These are phyloP conservation scores for Neomonachus schauinslandi DNA, from an alignment of 2,113 vertebrate species.

Conservation along the genomic window DNA sequence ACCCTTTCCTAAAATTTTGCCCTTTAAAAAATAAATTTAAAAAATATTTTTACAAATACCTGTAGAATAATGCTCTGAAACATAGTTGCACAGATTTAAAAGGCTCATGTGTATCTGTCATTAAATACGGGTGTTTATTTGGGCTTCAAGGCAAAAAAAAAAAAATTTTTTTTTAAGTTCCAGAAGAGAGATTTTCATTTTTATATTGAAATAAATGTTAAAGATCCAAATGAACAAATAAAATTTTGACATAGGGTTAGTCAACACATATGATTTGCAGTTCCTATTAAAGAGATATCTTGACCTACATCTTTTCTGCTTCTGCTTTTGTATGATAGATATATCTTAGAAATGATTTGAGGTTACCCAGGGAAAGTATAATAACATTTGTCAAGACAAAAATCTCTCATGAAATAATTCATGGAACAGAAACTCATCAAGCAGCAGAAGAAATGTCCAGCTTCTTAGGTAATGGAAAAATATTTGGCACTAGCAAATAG, in stretches of 20 bases:
- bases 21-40: too few species aligned
- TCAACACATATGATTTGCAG: conserved; percentile 59
- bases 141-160: conserved; percentile 1
- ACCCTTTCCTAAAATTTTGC: conserved; percentile 52
- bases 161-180: conserved; percentile 47
- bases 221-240: conserved; percentile 55
- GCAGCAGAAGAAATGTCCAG: conserved; percentile 70
- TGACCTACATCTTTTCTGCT: conserved; percentile 70
- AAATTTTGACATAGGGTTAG: conserved; percentile 65
- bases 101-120: neutral
- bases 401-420: conserved; percentile 76
- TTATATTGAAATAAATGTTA: conserved; percentile 58
- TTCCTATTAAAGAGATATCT: conserved; percentile 75
- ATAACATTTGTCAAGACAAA: conserved; percentile 72
- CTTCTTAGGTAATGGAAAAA: conserved; percentile 74
- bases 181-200: neutral
- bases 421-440: conserved; percentile 77
- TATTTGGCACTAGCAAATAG: conserved; percentile 68
- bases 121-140: conserved; percentile 51
- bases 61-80: conserved; percentile 51
- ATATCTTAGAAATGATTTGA: conserved; percentile 81
- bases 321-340: conserved; percentile 80
- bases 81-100: neutral
- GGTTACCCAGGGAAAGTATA: conserved; percentile 80
- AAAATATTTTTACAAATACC: too few species aligned